Evolutionary conservation across 2,888 invertebrate genomes (phyloP).

Genomic region (Lottia gigantea): DNA sequence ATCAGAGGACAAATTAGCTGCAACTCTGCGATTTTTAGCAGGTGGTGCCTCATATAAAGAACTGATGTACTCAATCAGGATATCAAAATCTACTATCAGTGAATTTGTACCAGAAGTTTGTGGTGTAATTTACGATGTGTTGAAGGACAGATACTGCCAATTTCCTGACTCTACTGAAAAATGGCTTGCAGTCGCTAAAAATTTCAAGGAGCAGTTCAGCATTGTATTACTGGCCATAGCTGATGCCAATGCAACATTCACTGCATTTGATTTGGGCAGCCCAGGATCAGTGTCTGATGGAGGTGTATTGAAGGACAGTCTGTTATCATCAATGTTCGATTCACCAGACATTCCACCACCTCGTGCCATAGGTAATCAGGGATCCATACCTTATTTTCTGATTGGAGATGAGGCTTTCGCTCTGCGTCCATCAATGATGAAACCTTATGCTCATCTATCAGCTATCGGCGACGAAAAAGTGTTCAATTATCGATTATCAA

Average conservation of each 20-base stretch:
- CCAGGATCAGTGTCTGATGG: constrained; percentile 5
- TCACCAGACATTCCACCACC: constrained; percentile 6
- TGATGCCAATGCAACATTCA: constrained; percentile 14
- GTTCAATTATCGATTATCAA: constrained; percentile 18
- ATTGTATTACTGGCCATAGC: constrained; percentile 12
- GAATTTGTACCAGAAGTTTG: constrained; percentile 18
- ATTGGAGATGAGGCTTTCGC: constrained; percentile 20
- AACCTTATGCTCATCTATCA: constrained; percentile 12
- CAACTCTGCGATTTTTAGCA: constrained; percentile 8
- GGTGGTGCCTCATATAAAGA: constrained; percentile 14
- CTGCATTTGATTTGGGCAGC: constrained; percentile 9
- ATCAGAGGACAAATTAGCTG: neutral
- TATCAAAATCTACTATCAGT: constrained; percentile 20
- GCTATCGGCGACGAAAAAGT: constrained; percentile 14
- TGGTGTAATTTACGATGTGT: constrained; percentile 13
- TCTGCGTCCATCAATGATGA: constrained; percentile 10
- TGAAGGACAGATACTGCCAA: constrained; percentile 9
- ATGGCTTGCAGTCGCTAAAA: neutral
- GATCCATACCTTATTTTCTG: constrained; percentile 14
- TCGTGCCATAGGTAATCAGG: constrained; percentile 14
- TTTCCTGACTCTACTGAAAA: constrained; percentile 16
- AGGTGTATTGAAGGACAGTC: constrained; percentile 6
- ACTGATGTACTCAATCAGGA: constrained; percentile 22
- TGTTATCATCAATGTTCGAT: neutral
- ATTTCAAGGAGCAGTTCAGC: constrained; percentile 10